These are phyloP conservation scores for Danio aesculapii DNA, from an alignment of 2,797 vertebrate species.

Conservation along the genomic window DNA sequence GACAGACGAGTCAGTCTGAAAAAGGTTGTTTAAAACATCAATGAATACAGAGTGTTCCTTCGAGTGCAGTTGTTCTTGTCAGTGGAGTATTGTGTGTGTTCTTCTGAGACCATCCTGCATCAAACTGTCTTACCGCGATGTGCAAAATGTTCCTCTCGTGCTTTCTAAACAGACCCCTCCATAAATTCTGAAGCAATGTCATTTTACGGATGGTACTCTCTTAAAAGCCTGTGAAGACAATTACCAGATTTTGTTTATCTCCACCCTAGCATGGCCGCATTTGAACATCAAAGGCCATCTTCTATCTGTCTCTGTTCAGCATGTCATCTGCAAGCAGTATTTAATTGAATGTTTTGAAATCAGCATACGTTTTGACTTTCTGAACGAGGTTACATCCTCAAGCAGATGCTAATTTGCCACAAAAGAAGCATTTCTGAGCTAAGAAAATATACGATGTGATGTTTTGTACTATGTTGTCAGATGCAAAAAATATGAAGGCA, in stretches of 20 bases:
- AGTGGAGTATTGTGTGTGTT: slow-evolving; percentile 7
- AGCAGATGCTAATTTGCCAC: slow-evolving; percentile 33
- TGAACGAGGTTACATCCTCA: slow-evolving; percentile 4
- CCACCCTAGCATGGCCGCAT: slow-evolving; percentile 27
- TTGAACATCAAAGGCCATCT: slow-evolving; percentile 27
- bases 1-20: background rate
- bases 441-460: slow-evolving; percentile 7
- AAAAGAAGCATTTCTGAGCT: slow-evolving; percentile 20
- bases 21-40: slow-evolving; percentile 6
- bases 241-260: slow-evolving; percentile 29
- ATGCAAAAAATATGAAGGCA: slow-evolving; percentile 21
- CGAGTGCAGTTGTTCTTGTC: slow-evolving; percentile 29
- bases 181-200: slow-evolving; percentile 26
- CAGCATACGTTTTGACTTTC: background rate
- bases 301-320: slow-evolving; percentile 36
- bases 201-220: slow-evolving; percentile 30
- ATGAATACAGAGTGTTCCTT: slow-evolving; percentile 31
- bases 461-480: slow-evolving; percentile 5
- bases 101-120: slow-evolving; percentile 3
- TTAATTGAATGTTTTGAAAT: slow-evolving; percentile 26
- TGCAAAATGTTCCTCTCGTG: slow-evolving; percentile 1
- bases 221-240: slow-evolving; percentile 25
- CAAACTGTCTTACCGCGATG: background rate
- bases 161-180: slow-evolving; percentile 4
- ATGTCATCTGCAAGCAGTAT: slow-evolving; percentile 36